Conservation (phyloP, 1,140 invertebrate genomes). For the Bombus breviceps region DNA sequence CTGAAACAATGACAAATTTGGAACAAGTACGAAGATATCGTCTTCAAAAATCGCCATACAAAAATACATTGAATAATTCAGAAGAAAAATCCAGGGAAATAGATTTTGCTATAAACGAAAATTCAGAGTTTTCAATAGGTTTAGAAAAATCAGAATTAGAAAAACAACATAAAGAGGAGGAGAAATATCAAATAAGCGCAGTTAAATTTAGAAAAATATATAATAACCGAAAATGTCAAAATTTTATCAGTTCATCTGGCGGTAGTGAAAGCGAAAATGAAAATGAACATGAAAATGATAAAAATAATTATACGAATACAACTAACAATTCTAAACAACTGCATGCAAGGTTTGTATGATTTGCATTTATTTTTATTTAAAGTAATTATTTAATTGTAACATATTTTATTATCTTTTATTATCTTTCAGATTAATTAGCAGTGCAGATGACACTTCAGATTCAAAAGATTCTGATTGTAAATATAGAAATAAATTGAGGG, state of each 20-base stretch:
- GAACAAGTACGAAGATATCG: constrained; percentile 68
- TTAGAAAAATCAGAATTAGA: constrained; percentile 26
- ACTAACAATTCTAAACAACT: constrained; percentile 67
- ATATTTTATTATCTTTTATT: constrained; percentile 16
- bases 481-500: constrained; percentile 39
- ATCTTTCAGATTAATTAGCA: constrained; percentile 50
- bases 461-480: constrained; percentile 40
- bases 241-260: constrained; percentile 58
- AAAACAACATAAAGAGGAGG: constrained; percentile 2
- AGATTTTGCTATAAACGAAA: constrained; percentile 10
- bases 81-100: constrained; percentile 44
- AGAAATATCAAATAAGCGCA: constrained; percentile 27
- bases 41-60: constrained; percentile 64
- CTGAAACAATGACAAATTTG: constrained; percentile 70
- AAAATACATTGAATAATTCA: constrained; percentile 38
- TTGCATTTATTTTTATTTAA: constrained; percentile 12
- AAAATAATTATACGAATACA: constrained; percentile 11
- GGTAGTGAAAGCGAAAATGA: constrained; percentile 55
- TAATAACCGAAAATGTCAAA: constrained; percentile 43
- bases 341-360: constrained; percentile 64
- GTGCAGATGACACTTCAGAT: constrained; percentile 44
- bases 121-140: constrained; percentile 7
- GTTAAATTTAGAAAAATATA: constrained; percentile 50
- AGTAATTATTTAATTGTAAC: not conserved
- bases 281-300: constrained; percentile 35